Base-by-base conservation (phyloP, 2,113 vertebrate species). In the Phalacrocorax carbo region DNA sequence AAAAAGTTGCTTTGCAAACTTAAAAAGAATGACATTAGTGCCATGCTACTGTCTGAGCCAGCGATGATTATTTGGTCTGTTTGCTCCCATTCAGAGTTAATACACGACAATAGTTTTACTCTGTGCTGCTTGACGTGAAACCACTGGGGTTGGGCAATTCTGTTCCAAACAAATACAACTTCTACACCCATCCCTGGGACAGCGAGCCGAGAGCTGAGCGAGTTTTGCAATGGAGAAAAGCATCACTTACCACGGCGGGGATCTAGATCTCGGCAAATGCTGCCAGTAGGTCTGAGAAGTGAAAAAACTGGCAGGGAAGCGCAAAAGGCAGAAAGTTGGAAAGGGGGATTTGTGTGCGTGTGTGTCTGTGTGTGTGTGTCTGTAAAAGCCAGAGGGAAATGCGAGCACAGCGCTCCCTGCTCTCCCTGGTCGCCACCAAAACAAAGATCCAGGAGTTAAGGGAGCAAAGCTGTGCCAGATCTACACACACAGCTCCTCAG, bases 181-280 rank as follows among this genome's bases (percentile, higher is more conserved):
- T 91, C 93, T 94, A 95, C 93, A 97, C 97, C 89, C 96, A 49
- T 94, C 75, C 72, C 91, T 92, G 82, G 86, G 60, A 95, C 88
- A 91, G 96, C 44, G 61, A 93, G 78, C 70, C 52, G 89, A 93
- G 88, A 87, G 84, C 91, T 86, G 95, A 95, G 85, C 90, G 54
- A 94, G 90, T 96, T 95, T 94, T 95, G 96, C 96, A 93, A 97
- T 44, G 88, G 93, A 93, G 93, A 88, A 96, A 95, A 96, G 90
- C 65, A 88, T 93, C 82, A 98, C 98, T 98, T 98, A 98, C 98
- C 98, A 88, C 90, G 72, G 90, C 94, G 95, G 97, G 98, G 95
- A 84, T 95, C 97, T 97, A 98, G 95, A 91, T 97, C 97, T 97
- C 98, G 85, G 98, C 94, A 93, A 96, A 96, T 85, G 96, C 96